phyloP scores from a whole-genome alignment of 2,113 vertebrate species.

The Meles meles region DNA sequence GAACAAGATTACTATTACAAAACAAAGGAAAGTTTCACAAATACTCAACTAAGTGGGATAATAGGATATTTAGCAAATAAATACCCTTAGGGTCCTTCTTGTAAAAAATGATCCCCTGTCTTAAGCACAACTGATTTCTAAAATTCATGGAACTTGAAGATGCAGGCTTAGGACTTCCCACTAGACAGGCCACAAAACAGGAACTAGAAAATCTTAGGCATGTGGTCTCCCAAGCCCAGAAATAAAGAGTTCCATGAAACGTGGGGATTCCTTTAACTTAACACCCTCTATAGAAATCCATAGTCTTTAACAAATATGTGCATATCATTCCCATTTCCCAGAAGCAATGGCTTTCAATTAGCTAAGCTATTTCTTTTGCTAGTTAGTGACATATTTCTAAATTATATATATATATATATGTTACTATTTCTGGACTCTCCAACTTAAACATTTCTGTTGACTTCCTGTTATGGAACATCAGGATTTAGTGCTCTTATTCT shows the following conservation, averaged over 20 bases:
- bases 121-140: not conserved
- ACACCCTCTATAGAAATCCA: not conserved
- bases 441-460: not conserved
- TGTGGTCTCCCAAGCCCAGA: not conserved
- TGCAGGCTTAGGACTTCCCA: not conserved
- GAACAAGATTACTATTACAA: slow-evolving; percentile 15
- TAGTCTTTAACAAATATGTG: not conserved
- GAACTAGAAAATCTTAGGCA: not conserved
- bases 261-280: not conserved
- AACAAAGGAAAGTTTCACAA: slow-evolving; percentile 35
- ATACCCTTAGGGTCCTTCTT: not conserved
- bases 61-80: not conserved
- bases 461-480: not conserved
- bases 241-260: not conserved
- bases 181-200: not conserved
- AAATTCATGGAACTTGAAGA: slow-evolving; percentile 33
- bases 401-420: not conserved
- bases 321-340: not conserved
- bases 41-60: not conserved
- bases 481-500: not conserved
- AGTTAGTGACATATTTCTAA: slow-evolving; percentile 4
- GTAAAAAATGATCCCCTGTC: not conserved
- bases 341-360: not conserved
- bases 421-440: slow-evolving; percentile 16
- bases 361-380: not conserved